phyloP scores from a whole-genome alignment of 2,113 vertebrate genomes.

The Thamnophis sirtalis region DNA sequence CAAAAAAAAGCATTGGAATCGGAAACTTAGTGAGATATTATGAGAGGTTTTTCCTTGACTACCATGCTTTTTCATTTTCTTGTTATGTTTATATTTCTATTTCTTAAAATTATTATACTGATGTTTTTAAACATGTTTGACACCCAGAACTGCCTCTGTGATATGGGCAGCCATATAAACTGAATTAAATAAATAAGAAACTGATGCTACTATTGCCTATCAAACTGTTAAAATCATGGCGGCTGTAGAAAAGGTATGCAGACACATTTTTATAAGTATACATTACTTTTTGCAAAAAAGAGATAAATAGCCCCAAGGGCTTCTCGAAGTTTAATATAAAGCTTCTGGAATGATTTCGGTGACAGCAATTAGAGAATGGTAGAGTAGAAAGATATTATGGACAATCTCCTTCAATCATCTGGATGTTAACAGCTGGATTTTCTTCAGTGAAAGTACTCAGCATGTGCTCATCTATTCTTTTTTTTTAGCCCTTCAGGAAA shows the following conservation, averaged over 20 bases:
- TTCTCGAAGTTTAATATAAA: background rate
- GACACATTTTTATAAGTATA: background rate
- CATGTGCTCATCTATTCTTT: background rate
- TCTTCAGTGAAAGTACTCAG: background rate
- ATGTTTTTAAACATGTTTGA: background rate
- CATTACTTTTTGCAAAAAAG: background rate
- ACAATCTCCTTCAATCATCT: background rate
- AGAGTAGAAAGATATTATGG: background rate
- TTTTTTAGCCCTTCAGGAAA: background rate
- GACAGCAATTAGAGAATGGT: background rate
- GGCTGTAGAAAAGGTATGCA: background rate
- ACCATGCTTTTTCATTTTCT: background rate
- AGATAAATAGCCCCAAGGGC: background rate
- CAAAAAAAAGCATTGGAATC: background rate
- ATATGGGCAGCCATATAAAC: background rate
- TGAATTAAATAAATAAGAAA: background rate
- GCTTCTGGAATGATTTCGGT: background rate
- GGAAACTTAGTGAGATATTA: background rate
- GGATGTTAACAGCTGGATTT: background rate
- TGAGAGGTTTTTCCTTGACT: background rate
- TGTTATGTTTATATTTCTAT: background rate
- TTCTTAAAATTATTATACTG: background rate
- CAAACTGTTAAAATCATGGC: background rate
- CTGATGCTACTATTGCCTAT: background rate
- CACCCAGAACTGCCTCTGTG: background rate